Evolutionary conservation across 2,797 vertebrate genomes (phyloP).

Genomic region (Lacerta bilineata): DNA sequence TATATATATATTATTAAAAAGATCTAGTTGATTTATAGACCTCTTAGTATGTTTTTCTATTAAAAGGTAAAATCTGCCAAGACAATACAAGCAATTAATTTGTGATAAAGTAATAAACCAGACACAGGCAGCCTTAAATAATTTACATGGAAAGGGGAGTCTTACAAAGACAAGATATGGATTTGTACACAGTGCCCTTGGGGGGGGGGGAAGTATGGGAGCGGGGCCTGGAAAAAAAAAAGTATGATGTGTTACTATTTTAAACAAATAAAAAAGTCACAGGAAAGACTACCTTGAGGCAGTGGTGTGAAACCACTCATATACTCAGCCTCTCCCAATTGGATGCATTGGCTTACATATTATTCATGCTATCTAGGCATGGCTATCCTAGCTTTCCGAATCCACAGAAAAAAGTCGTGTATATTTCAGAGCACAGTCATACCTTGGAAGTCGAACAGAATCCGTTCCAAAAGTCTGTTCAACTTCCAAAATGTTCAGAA

Average conservation of each 20-base stretch:
- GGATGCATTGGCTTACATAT: not conserved
- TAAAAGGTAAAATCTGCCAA: not conserved
- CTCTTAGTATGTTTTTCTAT: not conserved
- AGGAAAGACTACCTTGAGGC: not conserved
- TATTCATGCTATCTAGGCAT: constrained; percentile 3
- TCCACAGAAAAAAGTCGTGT: constrained; percentile 13
- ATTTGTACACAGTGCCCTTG: constrained; percentile 10
- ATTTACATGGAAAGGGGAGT: not conserved
- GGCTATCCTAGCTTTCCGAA: constrained; percentile 31
- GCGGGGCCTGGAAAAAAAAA: no score
- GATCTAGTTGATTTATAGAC: not conserved
- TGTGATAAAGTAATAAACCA: not conserved
- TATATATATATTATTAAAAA: not conserved
- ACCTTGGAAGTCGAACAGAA: no score
- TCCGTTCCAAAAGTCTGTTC: no score
- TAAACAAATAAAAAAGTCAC: not conserved
- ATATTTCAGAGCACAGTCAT: constrained; percentile 21
- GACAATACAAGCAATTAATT: not conserved
- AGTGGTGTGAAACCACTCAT: not conserved
- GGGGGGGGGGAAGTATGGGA: no score
- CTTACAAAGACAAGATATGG: not conserved
- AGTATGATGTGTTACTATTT: not conserved
- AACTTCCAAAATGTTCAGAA: not conserved
- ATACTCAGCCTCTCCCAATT: not conserved
- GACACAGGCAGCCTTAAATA: not conserved